Evolutionary conservation across 2,797 vertebrate genomes (phyloP).

Genomic region (Setipinna tenuifilis): DNA sequence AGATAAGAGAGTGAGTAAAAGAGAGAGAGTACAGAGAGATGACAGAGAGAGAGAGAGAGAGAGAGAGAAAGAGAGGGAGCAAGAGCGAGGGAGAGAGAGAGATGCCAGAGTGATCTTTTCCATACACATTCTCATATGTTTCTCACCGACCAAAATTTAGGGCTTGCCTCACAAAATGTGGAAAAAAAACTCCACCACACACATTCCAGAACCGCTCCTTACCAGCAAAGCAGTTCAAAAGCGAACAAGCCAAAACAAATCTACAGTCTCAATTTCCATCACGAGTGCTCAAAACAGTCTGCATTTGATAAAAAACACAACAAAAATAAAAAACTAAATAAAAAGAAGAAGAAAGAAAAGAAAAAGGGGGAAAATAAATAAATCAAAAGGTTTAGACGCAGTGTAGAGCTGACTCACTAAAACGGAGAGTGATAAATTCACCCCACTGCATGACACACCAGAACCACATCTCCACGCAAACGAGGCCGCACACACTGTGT

Average conservation of each 20-base stretch:
- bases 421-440: background rate
- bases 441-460: background rate
- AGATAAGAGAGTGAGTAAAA: background rate
- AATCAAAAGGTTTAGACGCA: background rate
- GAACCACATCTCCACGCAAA: background rate
- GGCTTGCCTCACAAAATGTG: slow-evolving; percentile 22
- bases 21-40: background rate
- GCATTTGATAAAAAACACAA: background rate
- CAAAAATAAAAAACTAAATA: background rate
- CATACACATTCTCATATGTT: slow-evolving; percentile 25
- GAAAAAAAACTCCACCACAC: slow-evolving; percentile 15
- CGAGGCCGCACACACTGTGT: background rate
- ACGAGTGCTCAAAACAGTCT: background rate
- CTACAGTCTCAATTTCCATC: slow-evolving; percentile 3
- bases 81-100: slow-evolving; percentile 9
- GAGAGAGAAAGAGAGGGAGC: too few relatives aligned
- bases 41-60: background rate
- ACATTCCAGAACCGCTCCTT: slow-evolving; percentile 2
- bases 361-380: background rate
- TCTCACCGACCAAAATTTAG: slow-evolving; percentile 21
- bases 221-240: slow-evolving; percentile 6
- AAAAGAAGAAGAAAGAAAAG: background rate
- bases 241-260: background rate
- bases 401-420: background rate
- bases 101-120: slow-evolving; percentile 35